phyloP scores from a whole-genome alignment of 2,113 vertebrate species.

The Pseudorectes ferrugineus region DNA sequence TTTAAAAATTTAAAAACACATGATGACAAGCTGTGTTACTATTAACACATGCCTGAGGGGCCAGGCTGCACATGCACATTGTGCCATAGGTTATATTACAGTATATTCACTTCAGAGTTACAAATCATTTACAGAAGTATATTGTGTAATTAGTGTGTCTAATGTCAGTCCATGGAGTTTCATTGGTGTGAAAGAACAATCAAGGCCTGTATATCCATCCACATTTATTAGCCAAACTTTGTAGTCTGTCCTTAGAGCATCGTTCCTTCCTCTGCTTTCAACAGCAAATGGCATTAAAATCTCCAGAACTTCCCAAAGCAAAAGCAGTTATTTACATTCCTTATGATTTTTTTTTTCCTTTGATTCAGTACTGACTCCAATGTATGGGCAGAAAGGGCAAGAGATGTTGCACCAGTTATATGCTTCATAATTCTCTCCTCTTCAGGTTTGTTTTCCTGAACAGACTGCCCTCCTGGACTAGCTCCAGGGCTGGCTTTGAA shows the following conservation, averaged over 20 bases:
- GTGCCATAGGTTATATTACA: neutral
- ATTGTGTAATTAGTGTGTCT: conserved; percentile 20
- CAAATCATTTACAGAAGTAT: conserved; percentile 25
- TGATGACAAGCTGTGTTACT: conserved; percentile 39
- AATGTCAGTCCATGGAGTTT: conserved; percentile 2
- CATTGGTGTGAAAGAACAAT: conserved; percentile 30
- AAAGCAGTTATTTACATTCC: neutral
- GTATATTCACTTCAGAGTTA: neutral
- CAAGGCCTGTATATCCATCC: conserved; percentile 5
- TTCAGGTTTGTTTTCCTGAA: neutral
- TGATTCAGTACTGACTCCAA: neutral
- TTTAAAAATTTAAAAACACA: conserved; percentile 40
- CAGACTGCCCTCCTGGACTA: neutral
- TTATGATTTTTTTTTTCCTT: neutral
- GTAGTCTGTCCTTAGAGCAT: neutral
- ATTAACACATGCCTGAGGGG: conserved; percentile 19
- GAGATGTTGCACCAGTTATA: neutral
- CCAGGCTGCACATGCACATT: neutral
- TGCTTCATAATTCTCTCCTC: neutral
- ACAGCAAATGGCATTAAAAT: neutral
- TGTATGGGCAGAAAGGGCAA: neutral
- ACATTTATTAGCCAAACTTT: conserved; percentile 21
- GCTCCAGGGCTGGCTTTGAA: conserved; percentile 8
- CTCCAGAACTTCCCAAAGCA: neutral
- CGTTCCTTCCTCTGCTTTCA: neutral